Evolutionary conservation across 2,113 vertebrate species (phyloP).

Genomic region (Sorex fumeus): DNA sequence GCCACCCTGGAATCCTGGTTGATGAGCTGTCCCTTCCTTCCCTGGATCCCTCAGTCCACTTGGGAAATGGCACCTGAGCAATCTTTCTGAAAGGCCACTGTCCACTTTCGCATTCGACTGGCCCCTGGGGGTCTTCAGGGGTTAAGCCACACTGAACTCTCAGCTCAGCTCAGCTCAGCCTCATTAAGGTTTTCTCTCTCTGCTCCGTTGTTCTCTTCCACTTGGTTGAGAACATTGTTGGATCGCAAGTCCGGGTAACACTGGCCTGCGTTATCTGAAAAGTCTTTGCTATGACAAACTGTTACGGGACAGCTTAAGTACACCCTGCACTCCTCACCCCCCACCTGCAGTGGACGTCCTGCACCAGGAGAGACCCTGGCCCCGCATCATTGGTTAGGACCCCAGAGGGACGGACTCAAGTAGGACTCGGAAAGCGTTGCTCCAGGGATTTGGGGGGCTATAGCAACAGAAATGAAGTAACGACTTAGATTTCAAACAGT

Average conservation of each 20-base stretch:
- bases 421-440: constrained; percentile 76
- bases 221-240: not conserved
- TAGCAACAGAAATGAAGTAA: constrained; percentile 74
- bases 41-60: not conserved
- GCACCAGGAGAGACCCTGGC: constrained; percentile 59
- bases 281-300: constrained; percentile 48
- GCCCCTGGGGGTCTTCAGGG: not conserved
- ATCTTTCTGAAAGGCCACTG: not conserved
- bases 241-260: too few species aligned
- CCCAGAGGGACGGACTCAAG: constrained; percentile 77
- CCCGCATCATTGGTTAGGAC: constrained; percentile 73
- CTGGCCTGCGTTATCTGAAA: not conserved
- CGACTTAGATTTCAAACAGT: constrained; percentile 69
- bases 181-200: not conserved
- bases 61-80: not conserved
- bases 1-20: not conserved
- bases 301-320: constrained; percentile 50
- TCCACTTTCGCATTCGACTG: not conserved
- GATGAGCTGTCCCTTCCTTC: not conserved
- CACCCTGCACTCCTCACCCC: too few species aligned
- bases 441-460: constrained; percentile 74
- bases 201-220: not conserved
- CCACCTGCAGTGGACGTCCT: constrained; percentile 41
- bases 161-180: not conserved
- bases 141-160: too few species aligned